phyloP scores from a whole-genome alignment of 2,797 vertebrate genomes.

The Falco novaeseelandiae region DNA sequence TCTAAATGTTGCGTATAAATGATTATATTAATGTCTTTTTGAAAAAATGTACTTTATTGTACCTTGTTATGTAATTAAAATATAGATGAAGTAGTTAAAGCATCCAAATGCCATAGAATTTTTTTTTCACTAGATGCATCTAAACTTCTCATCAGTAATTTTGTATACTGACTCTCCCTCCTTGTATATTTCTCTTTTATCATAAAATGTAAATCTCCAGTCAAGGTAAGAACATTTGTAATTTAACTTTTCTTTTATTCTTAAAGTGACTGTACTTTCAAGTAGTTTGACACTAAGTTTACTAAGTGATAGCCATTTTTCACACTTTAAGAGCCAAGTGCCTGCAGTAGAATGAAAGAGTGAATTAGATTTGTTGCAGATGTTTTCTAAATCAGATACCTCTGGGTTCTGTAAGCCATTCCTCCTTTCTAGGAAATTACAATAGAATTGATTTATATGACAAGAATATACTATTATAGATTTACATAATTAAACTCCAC shows the following conservation, averaged over 20 bases:
- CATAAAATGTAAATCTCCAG: not conserved
- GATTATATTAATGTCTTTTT: not conserved
- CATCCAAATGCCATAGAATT: not conserved
- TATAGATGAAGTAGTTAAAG: not conserved
- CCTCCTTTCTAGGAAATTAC: not conserved
- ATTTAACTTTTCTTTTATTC: not conserved
- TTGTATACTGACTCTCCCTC: not conserved
- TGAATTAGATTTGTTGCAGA: constrained; percentile 45
- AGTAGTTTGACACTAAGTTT: constrained; percentile 1
- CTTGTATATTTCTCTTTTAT: not conserved
- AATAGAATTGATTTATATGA: not conserved
- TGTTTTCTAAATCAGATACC: constrained; percentile 9
- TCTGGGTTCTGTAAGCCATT: not conserved
- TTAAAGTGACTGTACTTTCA: constrained; percentile 17
- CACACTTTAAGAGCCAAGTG: constrained; percentile 46
- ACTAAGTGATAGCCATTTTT: constrained; percentile 38
- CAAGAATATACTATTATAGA: not conserved
- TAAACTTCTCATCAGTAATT: not conserved
- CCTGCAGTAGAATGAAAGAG: not conserved
- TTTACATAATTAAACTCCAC: not conserved
- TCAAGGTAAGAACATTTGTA: constrained; percentile 3
- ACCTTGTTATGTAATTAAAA: not conserved
- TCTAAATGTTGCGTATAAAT: not conserved
- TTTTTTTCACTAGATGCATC: not conserved
- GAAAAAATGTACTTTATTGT: not conserved